Percentiles rank a stretch among this genome's conserved stretches.
Evolutionary conservation across 1,140 invertebrate genomes (phyloP).

Genomic region (Phocides pigmalion): DNA sequence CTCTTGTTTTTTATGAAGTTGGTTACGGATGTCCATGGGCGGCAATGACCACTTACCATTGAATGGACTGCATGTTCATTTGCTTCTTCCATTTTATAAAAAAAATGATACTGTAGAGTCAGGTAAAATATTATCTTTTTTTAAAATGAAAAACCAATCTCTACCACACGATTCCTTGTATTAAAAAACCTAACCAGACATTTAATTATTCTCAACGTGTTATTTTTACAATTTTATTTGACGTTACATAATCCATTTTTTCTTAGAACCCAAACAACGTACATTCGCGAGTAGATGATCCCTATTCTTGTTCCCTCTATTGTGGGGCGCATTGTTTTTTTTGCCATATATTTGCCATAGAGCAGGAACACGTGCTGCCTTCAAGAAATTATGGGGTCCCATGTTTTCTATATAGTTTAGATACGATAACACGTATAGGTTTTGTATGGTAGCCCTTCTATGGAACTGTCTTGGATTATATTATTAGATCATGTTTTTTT

Average conservation of each 20-base stretch:
- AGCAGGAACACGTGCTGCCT: slow-evolving; percentile 67
- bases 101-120: no score
- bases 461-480: neutral
- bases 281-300: neutral
- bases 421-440: slow-evolving; percentile 53
- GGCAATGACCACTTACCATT: no score
- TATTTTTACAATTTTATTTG: neutral
- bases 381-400: slow-evolving; percentile 60
- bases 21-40: no score
- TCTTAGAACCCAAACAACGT: neutral
- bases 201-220: neutral
- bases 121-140: no score
- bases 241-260: neutral
- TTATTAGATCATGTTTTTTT: no score
- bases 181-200: no score
- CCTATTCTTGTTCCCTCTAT: slow-evolving; percentile 12
- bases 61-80: no score
- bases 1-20: no score
- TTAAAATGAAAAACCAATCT: no score
- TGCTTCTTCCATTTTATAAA: no score
- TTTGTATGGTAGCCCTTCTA: slow-evolving; percentile 46
- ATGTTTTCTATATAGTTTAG: slow-evolving; percentile 58
- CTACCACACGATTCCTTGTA: no score
- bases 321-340: slow-evolving; percentile 53
- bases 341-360: slow-evolving; percentile 57